Evolutionary conservation across 1,140 invertebrate species (phyloP).

Genomic region (Bombus waltoni): DNA sequence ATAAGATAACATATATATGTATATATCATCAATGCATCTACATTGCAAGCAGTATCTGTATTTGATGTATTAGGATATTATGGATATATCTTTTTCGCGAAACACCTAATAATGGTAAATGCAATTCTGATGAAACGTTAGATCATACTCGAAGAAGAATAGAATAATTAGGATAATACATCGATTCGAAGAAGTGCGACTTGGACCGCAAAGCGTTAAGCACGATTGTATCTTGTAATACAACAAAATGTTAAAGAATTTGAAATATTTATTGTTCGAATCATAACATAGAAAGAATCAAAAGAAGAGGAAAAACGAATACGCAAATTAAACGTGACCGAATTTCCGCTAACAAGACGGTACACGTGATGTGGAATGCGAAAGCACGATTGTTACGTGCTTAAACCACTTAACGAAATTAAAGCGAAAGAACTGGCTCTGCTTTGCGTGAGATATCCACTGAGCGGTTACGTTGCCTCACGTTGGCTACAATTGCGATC

Average conservation of each 20-base stretch:
- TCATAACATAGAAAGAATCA: background rate
- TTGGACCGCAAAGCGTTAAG: background rate
- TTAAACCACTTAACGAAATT: conserved; percentile 50
- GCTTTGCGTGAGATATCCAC: conserved; percentile 37
- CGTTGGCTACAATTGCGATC: conserved; percentile 44
- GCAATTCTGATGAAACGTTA: background rate
- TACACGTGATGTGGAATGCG: conserved; percentile 27
- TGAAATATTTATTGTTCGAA: background rate
- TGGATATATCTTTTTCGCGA: background rate
- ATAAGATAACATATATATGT: background rate
- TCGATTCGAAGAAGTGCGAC: background rate
- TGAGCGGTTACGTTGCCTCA: conserved; percentile 30
- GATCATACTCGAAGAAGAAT: background rate
- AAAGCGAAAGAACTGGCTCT: conserved; percentile 23
- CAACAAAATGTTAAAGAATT: background rate
- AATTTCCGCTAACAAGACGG: conserved; percentile 20
- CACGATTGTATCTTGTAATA: background rate
- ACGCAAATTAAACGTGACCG: conserved; percentile 28
- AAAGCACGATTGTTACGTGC: conserved; percentile 26
- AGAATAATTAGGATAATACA: background rate
- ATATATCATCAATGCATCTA: background rate
- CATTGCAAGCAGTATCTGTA: background rate
- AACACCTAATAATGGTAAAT: background rate
- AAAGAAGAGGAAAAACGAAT: background rate
- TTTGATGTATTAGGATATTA: background rate